Evolutionary conservation across 2,888 invertebrate species (phyloP).

Genomic region (Linnaemya vulpina): DNA sequence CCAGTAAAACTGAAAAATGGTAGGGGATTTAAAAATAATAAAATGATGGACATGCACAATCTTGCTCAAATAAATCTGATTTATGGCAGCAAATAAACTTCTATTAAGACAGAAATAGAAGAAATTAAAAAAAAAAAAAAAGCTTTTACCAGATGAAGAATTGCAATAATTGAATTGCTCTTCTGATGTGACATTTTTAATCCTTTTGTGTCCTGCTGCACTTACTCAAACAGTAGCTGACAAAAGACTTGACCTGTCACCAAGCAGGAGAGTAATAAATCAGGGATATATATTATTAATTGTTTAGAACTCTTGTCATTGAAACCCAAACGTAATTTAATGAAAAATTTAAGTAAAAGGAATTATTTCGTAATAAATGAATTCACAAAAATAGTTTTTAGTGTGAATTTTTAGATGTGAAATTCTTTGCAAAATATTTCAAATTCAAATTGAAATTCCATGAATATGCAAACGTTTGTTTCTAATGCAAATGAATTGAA

Average conservation of each 20-base stretch:
- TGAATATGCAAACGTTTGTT: background rate
- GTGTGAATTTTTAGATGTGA: too few relatives aligned
- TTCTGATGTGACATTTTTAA: constrained; percentile 3
- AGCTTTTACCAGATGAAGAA: background rate
- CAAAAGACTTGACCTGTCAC: constrained; percentile 30
- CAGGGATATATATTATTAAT: background rate
- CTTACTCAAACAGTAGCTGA: background rate
- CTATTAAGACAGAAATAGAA: too few relatives aligned
- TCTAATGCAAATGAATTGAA: background rate
- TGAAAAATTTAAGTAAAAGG: background rate
- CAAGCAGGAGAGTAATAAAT: constrained; percentile 31
- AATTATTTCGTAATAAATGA: too few relatives aligned
- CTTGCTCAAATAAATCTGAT: constrained; percentile 13
- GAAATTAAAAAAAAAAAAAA: background rate
- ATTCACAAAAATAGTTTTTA: too few relatives aligned
- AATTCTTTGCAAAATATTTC: too few relatives aligned
- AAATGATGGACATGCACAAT: constrained; percentile 15
- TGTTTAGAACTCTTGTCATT: background rate
- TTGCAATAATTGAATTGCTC: background rate
- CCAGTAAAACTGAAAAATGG: background rate
- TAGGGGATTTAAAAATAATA: background rate
- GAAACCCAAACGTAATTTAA: background rate
- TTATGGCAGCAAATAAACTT: constrained; percentile 6
- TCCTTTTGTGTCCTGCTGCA: constrained; percentile 3
- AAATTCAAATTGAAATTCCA: background rate